A percentile compares a stretch with the other conserved stretches of the same genome.
Evolutionary conservation across 2,797 vertebrate species (phyloP).

Genomic region (Falco biarmicus): DNA sequence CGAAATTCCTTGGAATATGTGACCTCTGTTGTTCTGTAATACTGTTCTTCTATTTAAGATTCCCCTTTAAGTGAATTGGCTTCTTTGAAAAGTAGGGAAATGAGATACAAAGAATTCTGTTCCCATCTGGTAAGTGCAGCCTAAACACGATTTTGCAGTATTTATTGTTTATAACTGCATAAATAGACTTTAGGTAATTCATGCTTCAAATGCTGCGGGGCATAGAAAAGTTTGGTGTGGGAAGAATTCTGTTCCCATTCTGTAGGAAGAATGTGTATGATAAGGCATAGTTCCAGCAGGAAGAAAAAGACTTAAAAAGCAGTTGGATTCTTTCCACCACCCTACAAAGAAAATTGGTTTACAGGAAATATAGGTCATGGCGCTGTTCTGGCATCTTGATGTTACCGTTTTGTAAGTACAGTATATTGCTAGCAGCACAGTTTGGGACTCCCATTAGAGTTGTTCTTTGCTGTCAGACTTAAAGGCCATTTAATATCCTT

Average conservation of each 20-base stretch:
- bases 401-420: conserved; percentile 67
- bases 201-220: background rate
- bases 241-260: background rate
- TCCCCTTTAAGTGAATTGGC: background rate
- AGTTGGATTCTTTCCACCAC: conserved; percentile 74
- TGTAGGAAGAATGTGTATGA: background rate
- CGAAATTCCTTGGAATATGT: background rate
- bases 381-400: conserved; percentile 67
- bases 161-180: conserved; percentile 25
- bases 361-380: conserved; percentile 76
- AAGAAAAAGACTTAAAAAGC: conserved; percentile 56
- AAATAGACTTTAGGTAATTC: conserved; percentile 35
- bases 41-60: background rate
- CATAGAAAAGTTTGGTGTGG: background rate
- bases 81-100: background rate
- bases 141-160: background rate
- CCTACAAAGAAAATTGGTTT: conserved; percentile 78
- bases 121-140: background rate
- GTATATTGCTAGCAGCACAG: conserved; percentile 71
- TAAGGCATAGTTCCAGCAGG: conserved; percentile 21
- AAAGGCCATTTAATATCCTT: conserved; percentile 77
- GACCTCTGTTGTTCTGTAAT: background rate
- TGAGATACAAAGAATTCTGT: background rate
- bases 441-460: conserved; percentile 72
- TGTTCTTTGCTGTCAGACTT: conserved; percentile 75